These are phyloP conservation scores for Sarcophaga peregrina DNA, from an alignment of 1,140 invertebrate species.

Conservation along the genomic window DNA sequence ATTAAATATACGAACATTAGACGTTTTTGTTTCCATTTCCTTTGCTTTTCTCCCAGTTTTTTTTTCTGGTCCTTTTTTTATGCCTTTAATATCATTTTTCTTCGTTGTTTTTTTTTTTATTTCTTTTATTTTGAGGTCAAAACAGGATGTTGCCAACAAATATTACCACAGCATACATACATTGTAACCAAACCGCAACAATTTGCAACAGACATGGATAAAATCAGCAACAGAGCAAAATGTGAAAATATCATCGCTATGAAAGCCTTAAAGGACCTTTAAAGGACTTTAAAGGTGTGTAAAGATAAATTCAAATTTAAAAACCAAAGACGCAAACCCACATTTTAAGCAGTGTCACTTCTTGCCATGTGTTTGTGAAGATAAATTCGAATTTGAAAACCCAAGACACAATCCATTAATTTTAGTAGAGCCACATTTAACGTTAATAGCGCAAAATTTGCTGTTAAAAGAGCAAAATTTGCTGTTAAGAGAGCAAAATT, in stretches of 20 bases:
- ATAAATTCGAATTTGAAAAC: too few species aligned
- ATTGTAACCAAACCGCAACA: conserved; percentile 38
- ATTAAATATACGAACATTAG: neutral
- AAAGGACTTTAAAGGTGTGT: neutral
- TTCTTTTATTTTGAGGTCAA: conserved; percentile 27
- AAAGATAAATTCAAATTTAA: too few species aligned
- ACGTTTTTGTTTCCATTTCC: neutral
- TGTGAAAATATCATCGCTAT: neutral
- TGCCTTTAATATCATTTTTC: neutral
- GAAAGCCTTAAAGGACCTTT: neutral
- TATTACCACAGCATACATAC: conserved; percentile 29
- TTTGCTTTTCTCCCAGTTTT: neutral
- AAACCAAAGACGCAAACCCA: too few species aligned
- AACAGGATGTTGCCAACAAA: conserved; percentile 41
- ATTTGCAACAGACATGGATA: conserved; percentile 37
- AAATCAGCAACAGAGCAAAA: conserved; percentile 21
- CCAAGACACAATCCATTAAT: too few species aligned
- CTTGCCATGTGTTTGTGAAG: too few species aligned
- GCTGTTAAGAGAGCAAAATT: too few species aligned
- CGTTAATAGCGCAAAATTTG: too few species aligned
- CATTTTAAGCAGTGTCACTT: too few species aligned
- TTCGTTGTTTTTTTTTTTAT: neutral
- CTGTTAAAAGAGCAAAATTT: too few species aligned
- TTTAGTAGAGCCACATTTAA: too few species aligned
- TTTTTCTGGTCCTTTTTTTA: neutral